Evolutionary conservation across 2,797 vertebrate species (phyloP), one percentile per base, ranked within the genome.

Genomic region (Gephyroberyx darwinii): DNA sequence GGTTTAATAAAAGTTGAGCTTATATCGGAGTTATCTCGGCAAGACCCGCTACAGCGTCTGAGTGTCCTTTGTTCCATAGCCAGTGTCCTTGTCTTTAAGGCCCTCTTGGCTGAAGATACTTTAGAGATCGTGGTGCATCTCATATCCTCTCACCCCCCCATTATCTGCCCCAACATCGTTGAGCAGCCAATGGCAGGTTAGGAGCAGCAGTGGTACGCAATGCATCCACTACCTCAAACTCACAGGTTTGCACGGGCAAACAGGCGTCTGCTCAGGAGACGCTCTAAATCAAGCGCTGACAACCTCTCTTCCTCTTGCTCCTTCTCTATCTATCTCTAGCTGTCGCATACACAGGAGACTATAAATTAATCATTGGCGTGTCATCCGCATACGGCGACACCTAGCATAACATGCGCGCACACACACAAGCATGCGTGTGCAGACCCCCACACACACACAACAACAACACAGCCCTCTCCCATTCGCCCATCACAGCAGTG

Each of bases 361-460:
- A 84, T 93, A 87, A 92, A 93, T 93, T 82, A 93, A 93, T 93
- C 90, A 92, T 75, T 82, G 82, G 82, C 86, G 83, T 90, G 90
- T 88, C 89, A 90, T 90, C 87, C 71, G 88, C 85, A 77, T 85
- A 86, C 81, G 41, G 78, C 9, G 81, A 90, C 90, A 90, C 51
- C 71, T 61, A 87, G 71, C 75, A 67, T 63, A 88, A 92, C 87
- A 86, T 64, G 54, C 84, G 35, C 52, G 45, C 30, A 41, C 52
- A 35, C 55, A 58, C 63, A 74, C 81, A 59, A 64, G 41, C 63
- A 41, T 48, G 10, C 30, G 16, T 30, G 55, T 67, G 39, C 78
- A 69, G 56, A 51, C 37, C 62, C 52, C 57, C 53, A 66, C 54
- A 39, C 75, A 37, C 63, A 63, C 35, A 72, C 71, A 2, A 26